phyloP scores from a whole-genome alignment of 53 echinoderm and acorn worm species.

The Paelopatides confundens region DNA sequence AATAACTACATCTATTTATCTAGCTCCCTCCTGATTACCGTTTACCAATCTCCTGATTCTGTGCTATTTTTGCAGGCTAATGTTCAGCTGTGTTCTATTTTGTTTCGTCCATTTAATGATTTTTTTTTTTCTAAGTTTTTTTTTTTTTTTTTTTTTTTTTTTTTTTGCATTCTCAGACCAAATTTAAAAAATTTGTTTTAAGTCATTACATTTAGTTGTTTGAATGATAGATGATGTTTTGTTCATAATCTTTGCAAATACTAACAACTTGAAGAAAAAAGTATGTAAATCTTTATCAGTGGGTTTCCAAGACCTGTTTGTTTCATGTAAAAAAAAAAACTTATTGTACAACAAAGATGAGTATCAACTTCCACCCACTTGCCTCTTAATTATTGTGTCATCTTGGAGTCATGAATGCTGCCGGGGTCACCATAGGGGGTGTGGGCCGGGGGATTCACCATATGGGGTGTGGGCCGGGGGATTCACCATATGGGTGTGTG shows the following conservation, averaged over 20 bases:
- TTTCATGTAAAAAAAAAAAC: slow-evolving; percentile 28
- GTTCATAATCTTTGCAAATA: slow-evolving; percentile 20
- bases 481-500: too few relatives aligned
- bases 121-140: too few relatives aligned
- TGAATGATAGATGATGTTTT: slow-evolving; percentile 12
- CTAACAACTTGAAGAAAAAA: slow-evolving; percentile 22
- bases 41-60: too few relatives aligned
- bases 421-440: too few relatives aligned
- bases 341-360: slow-evolving; percentile 42
- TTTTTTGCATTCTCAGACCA: slow-evolving; percentile 18
- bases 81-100: background rate
- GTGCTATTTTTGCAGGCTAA: background rate
- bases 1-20: too few relatives aligned
- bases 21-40: too few relatives aligned
- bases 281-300: slow-evolving; percentile 32
- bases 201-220: background rate
- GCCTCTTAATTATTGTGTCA: too few relatives aligned
- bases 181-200: background rate
- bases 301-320: slow-evolving; percentile 35
- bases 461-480: too few relatives aligned
- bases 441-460: too few relatives aligned
- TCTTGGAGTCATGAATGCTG: too few relatives aligned
- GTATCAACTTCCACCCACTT: background rate
- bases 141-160: background rate
- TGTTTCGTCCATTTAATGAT: too few relatives aligned